Percentiles rank a stretch among this genome's conserved stretches.
These are phyloP conservation scores for Hedya salicella DNA, from an alignment of 2,888 invertebrate genomes.

Conservation along the genomic window DNA sequence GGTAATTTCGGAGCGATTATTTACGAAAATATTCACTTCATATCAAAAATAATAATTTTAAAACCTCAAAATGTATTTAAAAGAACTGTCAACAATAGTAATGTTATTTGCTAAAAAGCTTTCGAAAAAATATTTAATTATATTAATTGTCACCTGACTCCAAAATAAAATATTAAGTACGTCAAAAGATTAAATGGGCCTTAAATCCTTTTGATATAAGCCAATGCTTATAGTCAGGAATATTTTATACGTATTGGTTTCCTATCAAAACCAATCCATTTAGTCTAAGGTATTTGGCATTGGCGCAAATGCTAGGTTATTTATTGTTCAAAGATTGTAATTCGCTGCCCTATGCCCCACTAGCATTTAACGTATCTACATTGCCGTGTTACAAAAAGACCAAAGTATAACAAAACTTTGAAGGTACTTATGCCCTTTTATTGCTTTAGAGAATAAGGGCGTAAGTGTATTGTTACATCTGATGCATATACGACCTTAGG, in stretches of 20 bases:
- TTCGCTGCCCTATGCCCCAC: slow-evolving; percentile 20
- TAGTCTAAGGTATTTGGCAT: slow-evolving; percentile 8
- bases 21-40: too few relatives aligned
- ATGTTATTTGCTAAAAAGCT: too few relatives aligned
- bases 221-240: too few relatives aligned
- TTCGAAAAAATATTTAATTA: too few relatives aligned
- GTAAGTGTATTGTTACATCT: slow-evolving; percentile 1
- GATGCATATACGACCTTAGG: slow-evolving; percentile 3
- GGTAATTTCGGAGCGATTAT: too few relatives aligned
- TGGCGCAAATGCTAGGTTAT: slow-evolving; percentile 36
- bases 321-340: slow-evolving; percentile 30
- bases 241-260: neutral
- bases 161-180: too few relatives aligned
- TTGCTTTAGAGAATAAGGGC: neutral
- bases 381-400: neutral
- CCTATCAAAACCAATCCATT: slow-evolving; percentile 8
- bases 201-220: too few relatives aligned
- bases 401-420: neutral
- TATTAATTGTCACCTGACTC: too few relatives aligned
- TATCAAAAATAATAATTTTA: too few relatives aligned
- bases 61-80: too few relatives aligned
- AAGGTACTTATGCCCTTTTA: neutral
- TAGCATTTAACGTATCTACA: slow-evolving; percentile 26
- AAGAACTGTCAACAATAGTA: too few relatives aligned
- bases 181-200: too few relatives aligned